Base-by-base conservation (phyloP, 2,113 vertebrate genomes). In the Phylloscopus trochiloides region DNA sequence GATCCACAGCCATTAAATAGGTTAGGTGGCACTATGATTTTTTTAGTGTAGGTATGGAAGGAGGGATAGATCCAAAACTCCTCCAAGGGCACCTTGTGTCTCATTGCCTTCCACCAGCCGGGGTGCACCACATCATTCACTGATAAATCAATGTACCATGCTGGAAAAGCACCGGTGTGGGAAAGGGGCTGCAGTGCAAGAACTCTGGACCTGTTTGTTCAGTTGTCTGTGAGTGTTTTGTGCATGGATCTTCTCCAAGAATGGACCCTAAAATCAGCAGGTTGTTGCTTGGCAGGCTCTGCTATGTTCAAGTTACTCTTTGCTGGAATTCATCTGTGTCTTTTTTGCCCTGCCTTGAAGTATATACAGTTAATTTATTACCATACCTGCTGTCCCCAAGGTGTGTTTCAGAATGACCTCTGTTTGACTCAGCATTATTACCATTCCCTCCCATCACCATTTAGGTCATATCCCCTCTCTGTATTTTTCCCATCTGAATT, bases 401-500 rank as follows among this genome's bases (percentile, higher is more conserved):
- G 63, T 84, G 57, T 77, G 79, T 86, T 96, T 93, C 67, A 67
- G 72, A 94, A 77, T 81, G 72, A 94, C 88, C 86, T 80, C 31
- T 86, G 38, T 88, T 90, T 93, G 85, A 71, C 68, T 92, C 29
- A 8, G 12, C 48, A 54, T 71, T 74, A 92, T 91, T 86, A 86
- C 43, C n/a, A 67, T 83, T 95, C 85, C 29, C 21, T 92, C 55
- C n/a, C 59, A 95, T 83, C 51, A 83, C 25, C 48, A 62, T 88
- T 76, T 83, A 84, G 80, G 84, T 88, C 75, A 74, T 86, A 88
- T 77, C 19, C 59, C 65, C 50, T 95, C 91, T 57, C 61, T 94
- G 48, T 43, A 57, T 74, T 94, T 90, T 90, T 48, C 82, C 63
- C 26, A 14, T 38, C 59, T 96, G 86, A 80, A 84, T 95, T 95